Base-by-base conservation (phyloP, 2,797 vertebrate species). In the Catharus ustulatus region DNA sequence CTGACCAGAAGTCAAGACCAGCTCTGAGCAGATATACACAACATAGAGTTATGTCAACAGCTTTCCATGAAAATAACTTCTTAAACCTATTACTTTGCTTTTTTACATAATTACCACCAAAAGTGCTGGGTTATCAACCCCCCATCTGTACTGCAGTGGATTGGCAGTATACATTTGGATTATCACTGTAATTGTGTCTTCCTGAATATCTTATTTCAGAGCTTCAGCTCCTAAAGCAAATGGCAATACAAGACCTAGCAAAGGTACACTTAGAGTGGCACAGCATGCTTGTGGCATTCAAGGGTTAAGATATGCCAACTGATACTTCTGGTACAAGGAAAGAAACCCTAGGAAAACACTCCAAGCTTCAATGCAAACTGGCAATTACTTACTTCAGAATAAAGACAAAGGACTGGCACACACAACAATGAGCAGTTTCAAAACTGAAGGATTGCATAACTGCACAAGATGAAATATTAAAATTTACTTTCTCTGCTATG, bases 21-120 rank as follows among this genome's bases (percentile, higher is more conserved):
- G 2, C 13, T 48, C 42, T 42, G 22, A 67, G 20, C 13, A 49
- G 21, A 81, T 5, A 16, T 0, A 59, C 19, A 32, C 0, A 0
- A 46, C 30, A 24, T 4, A 42, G 12, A 14, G 20, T 38, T 38
- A 13, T 1, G 5, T 13, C 36, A 76, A 54, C 5, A 1, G 0
- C 40, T 26, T 75, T 32, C 63, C 55, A 48, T 19, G 11, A 73
- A 90, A 89, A 30, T 34, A 80, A 63, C 71, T 63, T 55, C 63
- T 67, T 57, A 73, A 69, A 84, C 18, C 3, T 69, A 32, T 32
- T 59, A 34, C 27, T 88, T 78, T 7, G 4, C 8, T 45, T 80
- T 85, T 57, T 61, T 49, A 84, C 15, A 83, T 43, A 84, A 76
- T 34, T 12, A 71, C 49, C 36, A 88, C 18, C 36, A 23, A 6